Evolutionary conservation across 2,888 invertebrate genomes (phyloP), one percentile per base, ranked within the genome.

Genomic region (Drosophila trichaetosa): DNA sequence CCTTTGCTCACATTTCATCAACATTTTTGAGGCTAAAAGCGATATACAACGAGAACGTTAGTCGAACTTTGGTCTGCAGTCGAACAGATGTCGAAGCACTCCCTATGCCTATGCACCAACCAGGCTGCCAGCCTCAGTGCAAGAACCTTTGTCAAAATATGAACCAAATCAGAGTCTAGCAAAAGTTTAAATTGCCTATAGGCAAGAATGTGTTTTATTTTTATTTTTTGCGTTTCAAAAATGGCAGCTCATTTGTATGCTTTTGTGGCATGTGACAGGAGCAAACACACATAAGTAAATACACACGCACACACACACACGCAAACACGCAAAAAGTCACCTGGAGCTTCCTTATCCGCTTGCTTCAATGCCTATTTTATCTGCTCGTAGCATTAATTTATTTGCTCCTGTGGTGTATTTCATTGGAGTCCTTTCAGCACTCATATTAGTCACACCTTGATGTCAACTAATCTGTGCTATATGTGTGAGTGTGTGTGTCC

Each of bases 171-270:
- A 65, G 58, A 62, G 52, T 21, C 24, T 65, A 29, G 58, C 27
- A 24, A 58, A 73, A 69, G 62, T 78, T 77, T 49, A 68, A 77
- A 73, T 76, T 76, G 76, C 67, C 69, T 53, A 29, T 38, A 62
- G 77, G 68, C 57, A 51, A 56, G 61, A 33, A 49, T 0, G 2
- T 33, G 33, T 0, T 11, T 31, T 31, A n/a, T 24, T 51, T 61
- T 11, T 42, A 54, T 58, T 48, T 40, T 36, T 24, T 13, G 38
- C 8, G 60, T 62, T 64, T 59, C 60, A 82, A 67, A 82, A 87
- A 79, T 87, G 64, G 62, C 74, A 59, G 62, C 71, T 72, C 85
- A 84, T 84, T 87, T 87, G 71, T 87, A 76, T 84, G 82, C 79
- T 56, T 73, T 81, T 82, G 78, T 69, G 77, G 66, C 75, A 58